phyloP scores from a whole-genome alignment of 2,888 invertebrate species.

The Mylabris sibirica region DNA sequence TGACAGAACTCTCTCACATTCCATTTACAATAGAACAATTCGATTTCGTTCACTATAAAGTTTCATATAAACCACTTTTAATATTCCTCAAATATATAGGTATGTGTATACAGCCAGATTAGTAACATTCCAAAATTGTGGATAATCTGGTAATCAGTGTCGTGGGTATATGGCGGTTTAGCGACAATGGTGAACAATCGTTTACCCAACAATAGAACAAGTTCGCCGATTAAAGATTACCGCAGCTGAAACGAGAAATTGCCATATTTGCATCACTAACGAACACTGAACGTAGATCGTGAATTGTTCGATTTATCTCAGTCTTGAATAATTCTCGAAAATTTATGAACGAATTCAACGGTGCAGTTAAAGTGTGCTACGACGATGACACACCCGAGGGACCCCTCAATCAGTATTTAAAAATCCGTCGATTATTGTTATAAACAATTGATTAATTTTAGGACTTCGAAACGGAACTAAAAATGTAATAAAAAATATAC shows the following conservation, averaged over 20 bases:
- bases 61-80: slow-evolving; percentile 22
- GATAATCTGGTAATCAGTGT: slow-evolving; percentile 45
- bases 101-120: slow-evolving; percentile 43
- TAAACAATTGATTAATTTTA: too few relatives aligned
- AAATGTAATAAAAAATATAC: too few relatives aligned
- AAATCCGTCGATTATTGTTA: too few relatives aligned
- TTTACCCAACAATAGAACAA: slow-evolving; percentile 44
- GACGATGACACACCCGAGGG: too few relatives aligned
- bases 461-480: too few relatives aligned
- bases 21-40: too few relatives aligned
- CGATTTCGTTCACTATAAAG: not conserved
- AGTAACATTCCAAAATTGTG: slow-evolving; percentile 40
- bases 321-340: too few relatives aligned
- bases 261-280: slow-evolving; percentile 52
- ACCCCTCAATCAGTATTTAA: too few relatives aligned
- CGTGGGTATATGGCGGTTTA: slow-evolving; percentile 21
- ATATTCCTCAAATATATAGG: slow-evolving; percentile 23
- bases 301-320: slow-evolving; percentile 24
- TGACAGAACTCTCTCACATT: not conserved
- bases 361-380: too few relatives aligned
- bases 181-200: slow-evolving; percentile 47
- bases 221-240: slow-evolving; percentile 46
- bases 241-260: slow-evolving; percentile 48
- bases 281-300: slow-evolving; percentile 39
- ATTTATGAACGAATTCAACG: too few relatives aligned